phyloP scores from a whole-genome alignment of 2,888 invertebrate species.

The Netelia fuscicornis region DNA sequence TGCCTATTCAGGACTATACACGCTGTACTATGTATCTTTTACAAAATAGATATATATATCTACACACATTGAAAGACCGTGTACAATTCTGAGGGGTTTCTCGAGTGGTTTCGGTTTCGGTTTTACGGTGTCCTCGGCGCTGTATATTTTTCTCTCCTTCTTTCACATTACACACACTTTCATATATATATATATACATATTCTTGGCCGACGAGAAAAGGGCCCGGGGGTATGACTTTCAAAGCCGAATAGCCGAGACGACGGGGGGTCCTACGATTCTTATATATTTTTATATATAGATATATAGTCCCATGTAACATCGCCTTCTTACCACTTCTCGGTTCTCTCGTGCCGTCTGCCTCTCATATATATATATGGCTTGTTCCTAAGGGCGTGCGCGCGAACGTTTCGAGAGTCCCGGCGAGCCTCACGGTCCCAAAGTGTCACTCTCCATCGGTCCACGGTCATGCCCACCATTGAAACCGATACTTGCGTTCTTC shows the following conservation, averaged over 20 bases:
- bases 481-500: slow-evolving; percentile 78
- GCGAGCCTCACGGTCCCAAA: slow-evolving; percentile 59
- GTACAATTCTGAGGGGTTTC: slow-evolving; percentile 71
- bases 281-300: slow-evolving; percentile 27
- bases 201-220: slow-evolving; percentile 64
- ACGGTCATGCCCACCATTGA: slow-evolving; percentile 75
- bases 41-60: slow-evolving; percentile 20
- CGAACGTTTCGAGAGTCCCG: slow-evolving; percentile 58
- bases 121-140: slow-evolving; percentile 68
- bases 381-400: slow-evolving; percentile 51
- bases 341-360: slow-evolving; percentile 31
- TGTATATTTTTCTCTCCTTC: slow-evolving; percentile 33
- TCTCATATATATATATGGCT: slow-evolving; percentile 7
- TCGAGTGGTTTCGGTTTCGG: slow-evolving; percentile 80
- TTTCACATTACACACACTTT: slow-evolving; percentile 38
- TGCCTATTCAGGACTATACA: slow-evolving; percentile 38
- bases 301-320: slow-evolving; percentile 35
- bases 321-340: slow-evolving; percentile 32
- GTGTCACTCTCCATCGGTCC: slow-evolving; percentile 70
- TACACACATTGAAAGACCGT: slow-evolving; percentile 21
- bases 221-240: slow-evolving; percentile 79
- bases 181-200: slow-evolving; percentile 21
- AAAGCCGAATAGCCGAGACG: slow-evolving; percentile 78
- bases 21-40: slow-evolving; percentile 44
- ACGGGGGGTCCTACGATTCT: slow-evolving; percentile 78